Evolutionary conservation across 2,113 vertebrate species (phyloP).

Genomic region (Microcebus griseorufus): DNA sequence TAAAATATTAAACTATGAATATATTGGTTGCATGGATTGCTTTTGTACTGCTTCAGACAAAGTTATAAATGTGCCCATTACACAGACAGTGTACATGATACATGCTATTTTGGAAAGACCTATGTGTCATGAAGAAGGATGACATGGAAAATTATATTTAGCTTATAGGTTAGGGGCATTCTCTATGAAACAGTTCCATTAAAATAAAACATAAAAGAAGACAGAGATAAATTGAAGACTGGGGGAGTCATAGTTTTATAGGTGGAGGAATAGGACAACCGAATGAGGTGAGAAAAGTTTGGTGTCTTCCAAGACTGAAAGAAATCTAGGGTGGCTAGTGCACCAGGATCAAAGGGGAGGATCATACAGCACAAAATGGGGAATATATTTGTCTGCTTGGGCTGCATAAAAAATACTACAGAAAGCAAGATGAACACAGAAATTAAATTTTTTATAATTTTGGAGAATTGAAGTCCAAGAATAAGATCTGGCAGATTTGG

Average conservation of each 20-base stretch:
- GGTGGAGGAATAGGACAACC: background rate
- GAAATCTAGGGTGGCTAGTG: background rate
- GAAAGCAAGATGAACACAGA: background rate
- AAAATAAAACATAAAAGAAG: background rate
- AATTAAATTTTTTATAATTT: background rate
- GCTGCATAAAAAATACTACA: background rate
- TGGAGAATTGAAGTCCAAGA: background rate
- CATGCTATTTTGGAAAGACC: background rate
- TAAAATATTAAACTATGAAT: too few relatives aligned
- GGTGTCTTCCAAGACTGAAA: background rate
- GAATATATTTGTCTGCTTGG: background rate
- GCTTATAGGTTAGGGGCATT: background rate
- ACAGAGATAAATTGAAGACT: background rate
- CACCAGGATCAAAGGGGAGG: background rate
- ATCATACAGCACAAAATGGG: too few relatives aligned
- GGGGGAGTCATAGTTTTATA: background rate
- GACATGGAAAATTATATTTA: background rate
- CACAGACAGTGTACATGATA: too few relatives aligned
- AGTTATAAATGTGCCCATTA: too few relatives aligned
- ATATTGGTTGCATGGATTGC: too few relatives aligned
- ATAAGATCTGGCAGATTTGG: background rate
- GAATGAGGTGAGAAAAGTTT: background rate
- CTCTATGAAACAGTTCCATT: background rate
- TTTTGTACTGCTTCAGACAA: too few relatives aligned
- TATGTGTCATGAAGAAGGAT: background rate